Percentiles rank a stretch among this genome's conserved stretches.
phyloP scores from a whole-genome alignment of 2,888 invertebrate species.

The Scelioninae gen. 1 region DNA sequence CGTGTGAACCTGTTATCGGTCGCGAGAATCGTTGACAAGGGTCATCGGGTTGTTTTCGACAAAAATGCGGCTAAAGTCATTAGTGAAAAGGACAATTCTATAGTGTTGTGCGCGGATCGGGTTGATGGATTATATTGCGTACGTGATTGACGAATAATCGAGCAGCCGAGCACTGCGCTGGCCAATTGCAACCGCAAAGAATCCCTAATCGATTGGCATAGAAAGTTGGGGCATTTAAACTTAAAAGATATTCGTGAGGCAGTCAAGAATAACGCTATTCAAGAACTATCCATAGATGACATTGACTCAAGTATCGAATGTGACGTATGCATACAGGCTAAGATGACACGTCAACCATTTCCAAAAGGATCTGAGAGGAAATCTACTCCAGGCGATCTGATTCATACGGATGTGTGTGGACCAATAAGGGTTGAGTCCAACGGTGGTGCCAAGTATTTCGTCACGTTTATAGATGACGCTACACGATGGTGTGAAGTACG shows the following conservation, averaged over 20 bases:
- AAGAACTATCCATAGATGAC: constrained; percentile 69
- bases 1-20: too few relatives aligned
- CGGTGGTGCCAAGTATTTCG: constrained; percentile 68
- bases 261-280: constrained; percentile 6
- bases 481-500: constrained; percentile 70
- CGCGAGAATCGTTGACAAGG: too few relatives aligned
- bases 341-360: too few relatives aligned
- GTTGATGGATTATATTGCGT: constrained; percentile 17
- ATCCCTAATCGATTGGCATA: background rate
- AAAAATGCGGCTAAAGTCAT: too few relatives aligned
- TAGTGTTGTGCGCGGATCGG: constrained; percentile 9
- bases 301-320: too few relatives aligned
- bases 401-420: too few relatives aligned
- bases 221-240: background rate
- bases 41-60: too few relatives aligned
- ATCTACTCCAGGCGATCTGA: too few relatives aligned
- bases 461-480: constrained; percentile 73
- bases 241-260: too few relatives aligned
- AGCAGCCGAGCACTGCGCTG: background rate
- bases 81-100: background rate
- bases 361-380: too few relatives aligned
- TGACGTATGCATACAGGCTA: constrained; percentile 71
- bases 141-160: background rate
- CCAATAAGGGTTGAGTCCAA: too few relatives aligned
- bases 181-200: background rate